Base-by-base conservation (phyloP, 2,797 vertebrate genomes). In the Coluber constrictor region DNA sequence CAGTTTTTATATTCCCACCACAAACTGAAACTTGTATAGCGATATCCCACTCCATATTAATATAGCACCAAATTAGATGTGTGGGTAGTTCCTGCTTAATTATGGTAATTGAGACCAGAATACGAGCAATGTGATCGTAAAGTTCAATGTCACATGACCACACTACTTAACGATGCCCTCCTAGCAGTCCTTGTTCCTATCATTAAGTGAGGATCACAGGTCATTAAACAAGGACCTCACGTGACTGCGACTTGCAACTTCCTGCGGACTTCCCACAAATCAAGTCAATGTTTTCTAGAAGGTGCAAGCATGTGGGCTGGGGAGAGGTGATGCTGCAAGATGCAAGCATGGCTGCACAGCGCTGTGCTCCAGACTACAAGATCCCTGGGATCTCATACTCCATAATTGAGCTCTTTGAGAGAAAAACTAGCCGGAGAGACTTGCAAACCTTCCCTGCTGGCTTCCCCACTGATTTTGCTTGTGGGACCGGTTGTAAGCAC, bases 1-100 rank as follows among this genome's bases (percentile, higher is more conserved):
- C 57, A 93, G 74, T 87, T 96, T 54, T 0, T 86, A 92, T 83
- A 94, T 97, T 96, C 96, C 96, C 95, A 96, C 79, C 94, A 95
- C 92, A 97, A 96, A 47, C 54, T 66, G 83, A 57, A 0, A 32
- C 15, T 86, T 90, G 89, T 94, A 29, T 83, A 55, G 92, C 16
- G 61, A 13, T 0, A 5, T 5, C 90, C 29, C 66, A 93, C 20
- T 20, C 74, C 37, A 25, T 83, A 25, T 83, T 83, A 83, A 83
- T 47, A 25, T 25, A 47, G 23, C 37, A 83, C 20, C 37, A 23
- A 25, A 83, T 47, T 83, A 83, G 37, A 47, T 1, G 10, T 83
- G 20, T 11, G 1, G 20, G 37, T 25, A 83, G 37, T 83, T 47
- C 20, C 43, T 83, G 74, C 37, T 79, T 79, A 79, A 79, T 43